A percentile compares a stretch with the other conserved stretches of the same genome.
Evolutionary conservation across 2,797 vertebrate genomes (phyloP).

Genomic region (Pachyuromys duprasi): DNA sequence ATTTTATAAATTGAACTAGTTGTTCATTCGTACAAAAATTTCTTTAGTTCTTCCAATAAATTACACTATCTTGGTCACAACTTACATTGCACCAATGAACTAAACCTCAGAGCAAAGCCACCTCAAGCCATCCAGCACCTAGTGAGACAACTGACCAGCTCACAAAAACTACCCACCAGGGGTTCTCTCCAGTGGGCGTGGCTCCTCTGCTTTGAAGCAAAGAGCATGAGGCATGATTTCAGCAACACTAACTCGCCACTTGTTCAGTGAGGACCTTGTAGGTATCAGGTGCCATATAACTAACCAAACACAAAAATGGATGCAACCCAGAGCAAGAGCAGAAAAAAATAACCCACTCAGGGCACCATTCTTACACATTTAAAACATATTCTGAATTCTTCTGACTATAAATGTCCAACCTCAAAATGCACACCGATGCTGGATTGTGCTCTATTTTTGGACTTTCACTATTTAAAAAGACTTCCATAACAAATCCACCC

Average conservation of each 20-base stretch:
- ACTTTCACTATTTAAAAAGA: slow-evolving; percentile 64
- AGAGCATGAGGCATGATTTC: not conserved
- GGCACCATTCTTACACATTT: not conserved
- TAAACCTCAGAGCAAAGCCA: not conserved
- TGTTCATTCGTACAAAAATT: slow-evolving; percentile 36
- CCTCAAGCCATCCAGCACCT: too few relatives aligned
- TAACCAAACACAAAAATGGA: not conserved
- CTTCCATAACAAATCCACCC: slow-evolving; percentile 47
- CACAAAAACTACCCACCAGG: not conserved
- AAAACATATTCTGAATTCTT: slow-evolving; percentile 68
- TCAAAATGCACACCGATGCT: slow-evolving; percentile 61
- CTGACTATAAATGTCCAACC: slow-evolving; percentile 33
- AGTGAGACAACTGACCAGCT: not conserved
- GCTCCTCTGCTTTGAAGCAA: not conserved
- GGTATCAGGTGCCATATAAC: not conserved
- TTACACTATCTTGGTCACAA: not conserved
- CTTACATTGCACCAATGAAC: not conserved
- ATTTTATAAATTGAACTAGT: slow-evolving; percentile 10
- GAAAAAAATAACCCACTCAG: not conserved
- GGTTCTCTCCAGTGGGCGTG: not conserved
- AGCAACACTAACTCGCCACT: not conserved
- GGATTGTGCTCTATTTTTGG: slow-evolving; percentile 54
- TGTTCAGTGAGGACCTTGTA: not conserved
- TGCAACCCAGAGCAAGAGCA: not conserved
- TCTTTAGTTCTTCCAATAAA: not conserved